Conservation (phyloP, 92 coral and sea anemone species). For the Desmophyllum pertusum region DNA sequence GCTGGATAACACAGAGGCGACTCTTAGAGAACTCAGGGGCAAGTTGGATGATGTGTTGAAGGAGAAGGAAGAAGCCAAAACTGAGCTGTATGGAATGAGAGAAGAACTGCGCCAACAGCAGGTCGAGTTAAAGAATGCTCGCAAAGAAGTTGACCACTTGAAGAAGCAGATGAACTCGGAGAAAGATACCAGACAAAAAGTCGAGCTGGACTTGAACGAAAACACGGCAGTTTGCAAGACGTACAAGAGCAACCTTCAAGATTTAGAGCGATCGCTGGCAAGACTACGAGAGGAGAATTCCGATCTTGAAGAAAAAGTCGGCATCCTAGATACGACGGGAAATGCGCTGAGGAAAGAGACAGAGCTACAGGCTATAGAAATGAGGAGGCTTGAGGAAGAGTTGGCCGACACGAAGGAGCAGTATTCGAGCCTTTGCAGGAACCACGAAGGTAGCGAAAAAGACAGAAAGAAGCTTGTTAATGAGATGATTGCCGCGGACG, state of each 20-base stretch:
- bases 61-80: conserved; percentile 80
- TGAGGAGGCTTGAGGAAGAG: conserved; percentile 73
- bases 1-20: conserved; percentile 68
- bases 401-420: conserved; percentile 61
- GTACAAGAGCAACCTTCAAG: conserved; percentile 71
- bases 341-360: conserved; percentile 74
- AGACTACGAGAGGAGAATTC: conserved; percentile 78
- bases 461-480: conserved; percentile 67
- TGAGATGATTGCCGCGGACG: conserved; percentile 73
- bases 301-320: conserved; percentile 72
- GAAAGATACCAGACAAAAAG: conserved; percentile 69
- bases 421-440: conserved; percentile 39
- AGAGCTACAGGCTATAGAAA: conserved; percentile 68
- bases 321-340: conserved; percentile 67
- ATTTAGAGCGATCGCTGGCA: conserved; percentile 68
- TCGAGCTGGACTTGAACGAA: conserved; percentile 80
- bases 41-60: conserved; percentile 82
- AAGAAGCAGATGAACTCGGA: conserved; percentile 85
- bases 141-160: conserved; percentile 74
- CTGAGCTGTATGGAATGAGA: conserved; percentile 71
- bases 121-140: conserved; percentile 76
- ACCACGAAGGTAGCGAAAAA: conserved; percentile 66
- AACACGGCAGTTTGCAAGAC: conserved; percentile 69
- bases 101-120: conserved; percentile 82
- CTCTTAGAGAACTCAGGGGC: conserved; percentile 69